Conservation (phyloP, 1,140 invertebrate species). For the Propsilocerus akamusi region DNA sequence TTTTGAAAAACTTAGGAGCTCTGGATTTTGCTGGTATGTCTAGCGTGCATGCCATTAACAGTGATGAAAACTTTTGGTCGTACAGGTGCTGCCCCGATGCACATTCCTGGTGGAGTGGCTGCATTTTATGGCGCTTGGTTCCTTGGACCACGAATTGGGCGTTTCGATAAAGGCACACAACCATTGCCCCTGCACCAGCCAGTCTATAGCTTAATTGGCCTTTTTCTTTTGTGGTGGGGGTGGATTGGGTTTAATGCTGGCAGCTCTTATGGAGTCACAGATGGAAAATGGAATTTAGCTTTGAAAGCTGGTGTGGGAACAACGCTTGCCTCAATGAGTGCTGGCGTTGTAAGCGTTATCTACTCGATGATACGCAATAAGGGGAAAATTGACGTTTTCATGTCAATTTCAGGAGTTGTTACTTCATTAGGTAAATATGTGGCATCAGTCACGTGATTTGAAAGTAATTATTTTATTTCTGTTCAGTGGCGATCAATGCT, state of each 20-base stretch:
- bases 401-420: not conserved
- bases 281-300: not conserved
- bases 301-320: not conserved
- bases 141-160: not conserved
- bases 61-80: too few species aligned
- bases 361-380: not conserved
- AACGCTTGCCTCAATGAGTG: not conserved
- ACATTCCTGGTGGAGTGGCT: not conserved
- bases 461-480: too few species aligned
- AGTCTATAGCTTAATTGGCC: not conserved
- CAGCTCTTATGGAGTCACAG: not conserved
- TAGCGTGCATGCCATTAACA: too few species aligned
- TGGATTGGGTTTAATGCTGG: not conserved
- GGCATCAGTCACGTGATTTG: too few species aligned
- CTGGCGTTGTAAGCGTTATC: not conserved
- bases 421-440: not conserved
- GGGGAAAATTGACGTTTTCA: not conserved
- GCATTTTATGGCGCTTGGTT: not conserved
- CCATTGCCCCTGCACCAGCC: not conserved
- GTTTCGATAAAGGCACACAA: not conserved
- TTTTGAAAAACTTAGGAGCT: not conserved
- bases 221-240: not conserved
- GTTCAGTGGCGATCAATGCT: not conserved
- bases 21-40: not conserved
- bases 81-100: not conserved